Evolutionary conservation across 2,113 vertebrate species (phyloP).

Genomic region (Ploceus nigricollis): DNA sequence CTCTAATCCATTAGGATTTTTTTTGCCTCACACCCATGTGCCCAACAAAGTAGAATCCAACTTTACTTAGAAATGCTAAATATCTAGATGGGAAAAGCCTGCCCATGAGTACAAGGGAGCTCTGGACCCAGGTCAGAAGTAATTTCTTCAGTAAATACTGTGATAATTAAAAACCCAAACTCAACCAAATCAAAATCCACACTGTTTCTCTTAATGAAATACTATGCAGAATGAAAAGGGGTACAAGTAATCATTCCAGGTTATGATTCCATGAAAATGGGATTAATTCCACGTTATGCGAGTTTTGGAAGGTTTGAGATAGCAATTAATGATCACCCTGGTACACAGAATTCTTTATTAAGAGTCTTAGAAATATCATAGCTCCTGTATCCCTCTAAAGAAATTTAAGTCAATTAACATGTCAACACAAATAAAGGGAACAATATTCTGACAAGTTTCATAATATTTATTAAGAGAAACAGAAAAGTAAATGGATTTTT

Average conservation of each 20-base stretch:
- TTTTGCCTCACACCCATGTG: not conserved
- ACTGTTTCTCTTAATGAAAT: not conserved
- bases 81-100: not conserved
- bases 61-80: not conserved
- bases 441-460: not conserved
- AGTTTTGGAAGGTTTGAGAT: not conserved
- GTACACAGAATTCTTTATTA: not conserved
- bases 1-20: not conserved
- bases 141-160: not conserved
- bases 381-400: not conserved
- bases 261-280: not conserved
- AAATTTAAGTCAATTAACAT: not conserved
- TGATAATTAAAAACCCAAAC: not conserved
- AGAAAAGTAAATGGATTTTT: not conserved
- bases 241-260: not conserved
- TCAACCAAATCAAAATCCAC: not conserved
- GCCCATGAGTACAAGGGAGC: not conserved
- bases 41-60: not conserved
- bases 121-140: not conserved
- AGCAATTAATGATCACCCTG: not conserved
- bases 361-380: not conserved
- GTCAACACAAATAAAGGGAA: not conserved
- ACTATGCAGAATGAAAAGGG: not conserved
- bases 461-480: not conserved
- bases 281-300: not conserved